Percentiles rank a stretch among this genome's conserved stretches.
These are phyloP conservation scores for Metallyticus violacea DNA, from an alignment of 2,888 invertebrate genomes.

Conservation along the genomic window DNA sequence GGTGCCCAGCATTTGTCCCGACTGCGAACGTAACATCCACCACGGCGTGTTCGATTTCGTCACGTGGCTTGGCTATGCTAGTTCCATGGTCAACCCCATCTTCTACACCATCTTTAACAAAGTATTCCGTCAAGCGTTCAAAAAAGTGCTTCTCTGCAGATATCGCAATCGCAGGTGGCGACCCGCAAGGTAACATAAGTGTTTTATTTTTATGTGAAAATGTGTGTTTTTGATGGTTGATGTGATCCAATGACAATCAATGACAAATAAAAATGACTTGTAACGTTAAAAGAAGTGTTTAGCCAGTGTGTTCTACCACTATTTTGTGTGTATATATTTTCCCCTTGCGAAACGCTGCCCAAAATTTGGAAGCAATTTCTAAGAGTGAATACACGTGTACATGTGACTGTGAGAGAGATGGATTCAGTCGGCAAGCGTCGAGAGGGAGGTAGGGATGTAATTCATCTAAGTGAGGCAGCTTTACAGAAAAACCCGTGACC, in stretches of 20 bases:
- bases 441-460: too few relatives aligned
- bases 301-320: too few relatives aligned
- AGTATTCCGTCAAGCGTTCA: conserved; percentile 87
- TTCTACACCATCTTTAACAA: conserved; percentile 96
- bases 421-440: too few relatives aligned
- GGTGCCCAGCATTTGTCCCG: conserved; percentile 76
- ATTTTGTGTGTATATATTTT: too few relatives aligned
- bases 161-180: conserved; percentile 48
- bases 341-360: too few relatives aligned
- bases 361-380: too few relatives aligned
- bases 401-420: too few relatives aligned
- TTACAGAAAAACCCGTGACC: too few relatives aligned
- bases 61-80: conserved; percentile 91
- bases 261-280: too few relatives aligned
- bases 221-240: not conserved
- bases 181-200: conserved; percentile 25
- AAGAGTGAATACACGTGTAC: too few relatives aligned
- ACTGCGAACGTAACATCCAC: conserved; percentile 73
- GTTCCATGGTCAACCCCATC: conserved; percentile 92
- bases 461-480: too few relatives aligned
- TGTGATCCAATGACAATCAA: not conserved
- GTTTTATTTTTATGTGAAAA: not conserved
- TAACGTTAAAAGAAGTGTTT: too few relatives aligned
- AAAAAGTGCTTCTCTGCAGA: conserved; percentile 77
- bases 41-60: conserved; percentile 82